Conservation (phyloP, 2,888 invertebrate species). For the Clepsis dumicolana region DNA sequence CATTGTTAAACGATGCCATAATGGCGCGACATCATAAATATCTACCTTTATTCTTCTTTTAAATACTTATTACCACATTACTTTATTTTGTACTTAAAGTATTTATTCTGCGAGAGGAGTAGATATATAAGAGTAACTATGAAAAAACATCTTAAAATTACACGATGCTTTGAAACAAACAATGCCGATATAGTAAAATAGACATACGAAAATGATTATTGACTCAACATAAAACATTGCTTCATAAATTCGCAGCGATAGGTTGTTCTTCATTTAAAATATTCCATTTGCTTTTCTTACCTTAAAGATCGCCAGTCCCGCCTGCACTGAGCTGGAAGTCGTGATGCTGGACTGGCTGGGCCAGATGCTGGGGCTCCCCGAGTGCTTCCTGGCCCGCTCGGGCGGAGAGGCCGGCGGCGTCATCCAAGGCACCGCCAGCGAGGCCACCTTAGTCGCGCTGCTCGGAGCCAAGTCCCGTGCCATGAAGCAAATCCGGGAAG, state of each 20-base stretch:
- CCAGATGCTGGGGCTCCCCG: conserved; percentile 95
- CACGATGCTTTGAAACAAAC: too few species aligned
- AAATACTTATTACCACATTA: too few species aligned
- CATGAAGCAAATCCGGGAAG: conserved; percentile 88
- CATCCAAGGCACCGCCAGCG: conserved; percentile 97
- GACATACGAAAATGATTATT: too few species aligned
- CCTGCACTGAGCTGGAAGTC: conserved; percentile 98
- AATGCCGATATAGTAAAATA: too few species aligned
- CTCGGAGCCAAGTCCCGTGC: conserved; percentile 94
- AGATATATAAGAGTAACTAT: too few species aligned
- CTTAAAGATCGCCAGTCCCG: conserved; percentile 95
- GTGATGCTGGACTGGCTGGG: conserved; percentile 98
- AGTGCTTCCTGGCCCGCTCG: conserved; percentile 92
- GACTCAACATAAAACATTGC: not conserved
- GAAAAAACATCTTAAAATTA: too few species aligned
- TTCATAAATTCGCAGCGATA: not conserved
- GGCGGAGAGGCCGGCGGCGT: conserved; percentile 96
- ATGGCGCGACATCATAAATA: not conserved
- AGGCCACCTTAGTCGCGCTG: conserved; percentile 96
- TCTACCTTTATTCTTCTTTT: too few species aligned
- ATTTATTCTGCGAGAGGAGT: too few species aligned
- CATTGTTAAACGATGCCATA: not conserved
- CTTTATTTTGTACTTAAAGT: too few species aligned
- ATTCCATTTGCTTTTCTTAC: not conserved
- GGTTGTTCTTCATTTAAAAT: not conserved